phyloP scores from a whole-genome alignment of 2,888 invertebrate genomes.

The Trissolcus brochymenae region DNA sequence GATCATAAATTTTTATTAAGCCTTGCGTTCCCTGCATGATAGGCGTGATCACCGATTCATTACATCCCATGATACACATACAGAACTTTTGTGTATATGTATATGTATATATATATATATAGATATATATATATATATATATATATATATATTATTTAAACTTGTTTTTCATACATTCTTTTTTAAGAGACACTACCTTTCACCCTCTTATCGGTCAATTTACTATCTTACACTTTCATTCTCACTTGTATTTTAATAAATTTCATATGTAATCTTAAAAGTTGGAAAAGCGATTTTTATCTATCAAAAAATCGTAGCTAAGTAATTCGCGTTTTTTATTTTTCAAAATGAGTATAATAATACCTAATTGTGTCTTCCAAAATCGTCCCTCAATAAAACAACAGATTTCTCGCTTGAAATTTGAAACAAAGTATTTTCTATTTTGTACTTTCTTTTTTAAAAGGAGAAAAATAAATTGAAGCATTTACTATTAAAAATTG shows the following conservation, averaged over 20 bases:
- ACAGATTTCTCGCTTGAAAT: slow-evolving; percentile 18
- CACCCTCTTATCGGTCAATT: neutral
- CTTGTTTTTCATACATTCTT: neutral
- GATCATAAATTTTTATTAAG: neutral
- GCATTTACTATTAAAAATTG: neutral
- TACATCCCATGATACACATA: neutral
- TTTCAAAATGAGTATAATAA: slow-evolving; percentile 33
- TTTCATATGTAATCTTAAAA: slow-evolving; percentile 19
- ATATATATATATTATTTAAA: neutral
- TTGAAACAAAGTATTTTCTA: slow-evolving; percentile 1
- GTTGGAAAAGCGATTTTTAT: neutral
- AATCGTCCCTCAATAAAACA: slow-evolving; percentile 39
- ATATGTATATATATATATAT: no score
- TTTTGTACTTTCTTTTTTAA: no score
- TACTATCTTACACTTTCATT: neutral
- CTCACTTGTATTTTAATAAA: slow-evolving; percentile 18
- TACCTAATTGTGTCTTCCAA: slow-evolving; percentile 52
- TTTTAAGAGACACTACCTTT: neutral
- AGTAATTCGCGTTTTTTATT: neutral
- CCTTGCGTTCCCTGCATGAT: slow-evolving; percentile 62
- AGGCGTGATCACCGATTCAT: slow-evolving; percentile 56
- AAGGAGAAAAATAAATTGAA: slow-evolving; percentile 1
- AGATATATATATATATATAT: no score
- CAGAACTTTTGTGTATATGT: neutral
- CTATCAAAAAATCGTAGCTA: neutral